Conservation (phyloP, 2,888 invertebrate genomes). For the Callyntrura sp. region DNA sequence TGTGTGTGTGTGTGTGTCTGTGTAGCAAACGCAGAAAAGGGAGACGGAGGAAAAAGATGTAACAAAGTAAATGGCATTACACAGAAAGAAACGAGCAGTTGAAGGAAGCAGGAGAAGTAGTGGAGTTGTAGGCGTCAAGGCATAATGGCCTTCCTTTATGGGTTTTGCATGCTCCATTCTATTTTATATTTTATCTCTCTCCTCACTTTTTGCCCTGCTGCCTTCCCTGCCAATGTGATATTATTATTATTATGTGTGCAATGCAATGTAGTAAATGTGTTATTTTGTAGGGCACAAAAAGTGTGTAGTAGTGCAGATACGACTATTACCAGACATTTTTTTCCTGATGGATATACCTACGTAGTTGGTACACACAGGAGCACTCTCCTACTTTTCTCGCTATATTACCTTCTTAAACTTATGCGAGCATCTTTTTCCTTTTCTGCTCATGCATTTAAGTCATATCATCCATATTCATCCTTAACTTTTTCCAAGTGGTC, state of each 20-base stretch:
- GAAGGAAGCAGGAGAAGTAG: slow-evolving; percentile 31
- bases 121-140: slow-evolving; percentile 54
- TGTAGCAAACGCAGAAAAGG: neutral
- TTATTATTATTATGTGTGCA: slow-evolving; percentile 38
- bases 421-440: neutral
- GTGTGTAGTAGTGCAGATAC: slow-evolving; percentile 24
- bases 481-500: slow-evolving; percentile 67
- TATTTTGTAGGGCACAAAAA: slow-evolving; percentile 35
- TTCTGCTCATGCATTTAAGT: neutral
- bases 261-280: slow-evolving; percentile 7
- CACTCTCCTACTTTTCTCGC: neutral
- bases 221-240: slow-evolving; percentile 34
- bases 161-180: slow-evolving; percentile 65
- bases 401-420: too few species aligned
- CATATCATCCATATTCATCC: neutral
- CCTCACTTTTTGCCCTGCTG: slow-evolving; percentile 57
- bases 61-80: slow-evolving; percentile 49
- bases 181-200: slow-evolving; percentile 30
- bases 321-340: slow-evolving; percentile 9
- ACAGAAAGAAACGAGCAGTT: slow-evolving; percentile 42
- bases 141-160: slow-evolving; percentile 72
- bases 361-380: neutral
- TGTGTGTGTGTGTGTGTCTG: neutral
- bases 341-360: neutral
- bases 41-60: neutral